Percentiles rank a stretch among this genome's conserved stretches.
These are phyloP conservation scores for Sarcophaga caerulescens DNA, from an alignment of 2,888 invertebrate species.

Conservation along the genomic window DNA sequence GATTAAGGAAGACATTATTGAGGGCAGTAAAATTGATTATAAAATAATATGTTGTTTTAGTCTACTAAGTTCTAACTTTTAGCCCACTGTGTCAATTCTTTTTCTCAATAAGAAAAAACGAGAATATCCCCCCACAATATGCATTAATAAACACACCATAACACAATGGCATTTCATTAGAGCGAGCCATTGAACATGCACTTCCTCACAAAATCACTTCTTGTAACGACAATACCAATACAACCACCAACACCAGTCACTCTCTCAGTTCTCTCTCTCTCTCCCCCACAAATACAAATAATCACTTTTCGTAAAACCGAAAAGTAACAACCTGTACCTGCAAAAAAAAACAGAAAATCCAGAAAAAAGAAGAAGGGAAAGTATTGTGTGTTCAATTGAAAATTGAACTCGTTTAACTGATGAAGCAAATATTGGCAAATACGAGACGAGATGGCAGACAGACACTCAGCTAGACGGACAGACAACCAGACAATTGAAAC, in stretches of 20 bases:
- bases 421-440: slow-evolving; percentile 31
- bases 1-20: too few species aligned
- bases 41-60: too few species aligned
- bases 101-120: not conserved
- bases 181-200: slow-evolving; percentile 49
- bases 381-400: slow-evolving; percentile 51
- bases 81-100: slow-evolving; percentile 40
- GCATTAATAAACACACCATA: slow-evolving; percentile 19
- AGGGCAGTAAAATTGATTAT: too few species aligned
- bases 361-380: not conserved
- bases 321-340: too few species aligned
- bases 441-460: too few species aligned
- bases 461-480: not conserved
- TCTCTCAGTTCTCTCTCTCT: too few species aligned
- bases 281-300: slow-evolving; percentile 25
- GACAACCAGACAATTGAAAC: not conserved
- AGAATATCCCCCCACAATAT: slow-evolving; percentile 7
- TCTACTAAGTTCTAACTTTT: not conserved
- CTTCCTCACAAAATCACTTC: slow-evolving; percentile 10
- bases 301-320: slow-evolving; percentile 32
- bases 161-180: slow-evolving; percentile 54
- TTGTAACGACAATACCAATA: too few species aligned
- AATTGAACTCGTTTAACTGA: slow-evolving; percentile 59
- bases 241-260: too few species aligned
- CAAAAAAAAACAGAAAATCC: slow-evolving; percentile 15